phyloP scores from a whole-genome alignment of 2,888 invertebrate genomes.

The Augiades crinisus region DNA sequence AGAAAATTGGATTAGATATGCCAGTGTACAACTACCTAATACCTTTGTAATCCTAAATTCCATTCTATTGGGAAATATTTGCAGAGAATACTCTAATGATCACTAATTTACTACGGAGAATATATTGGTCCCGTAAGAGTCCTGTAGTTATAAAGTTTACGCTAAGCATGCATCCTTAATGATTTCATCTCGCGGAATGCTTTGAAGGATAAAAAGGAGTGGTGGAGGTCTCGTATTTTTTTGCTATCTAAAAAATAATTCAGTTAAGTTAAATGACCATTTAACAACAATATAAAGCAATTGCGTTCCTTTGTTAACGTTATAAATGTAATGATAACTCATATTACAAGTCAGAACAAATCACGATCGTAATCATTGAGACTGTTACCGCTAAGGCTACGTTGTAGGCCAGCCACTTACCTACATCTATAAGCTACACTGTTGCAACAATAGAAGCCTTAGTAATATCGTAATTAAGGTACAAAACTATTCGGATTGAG shows the following conservation, averaged over 20 bases:
- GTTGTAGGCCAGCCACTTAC: slow-evolving; percentile 3
- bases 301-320: not conserved
- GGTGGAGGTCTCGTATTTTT: no score
- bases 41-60: slow-evolving; percentile 2
- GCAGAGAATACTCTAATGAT: not conserved
- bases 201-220: no score
- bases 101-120: no score
- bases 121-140: no score
- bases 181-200: no score
- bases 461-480: not conserved
- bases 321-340: slow-evolving; percentile 1
- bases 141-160: no score
- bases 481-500: no score
- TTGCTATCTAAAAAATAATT: no score
- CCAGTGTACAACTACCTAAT: not conserved
- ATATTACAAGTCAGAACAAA: slow-evolving; percentile 1
- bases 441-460: no score
- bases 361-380: slow-evolving; percentile 3
- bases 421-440: not conserved
- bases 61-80: slow-evolving; percentile 9
- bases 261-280: no score
- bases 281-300: not conserved
- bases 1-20: slow-evolving; percentile 21
- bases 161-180: no score
- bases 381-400: not conserved